Percentiles rank a stretch among this genome's conserved stretches.
Evolutionary conservation across 2,797 vertebrate genomes (phyloP).

Genomic region (Vultur gryphus): DNA sequence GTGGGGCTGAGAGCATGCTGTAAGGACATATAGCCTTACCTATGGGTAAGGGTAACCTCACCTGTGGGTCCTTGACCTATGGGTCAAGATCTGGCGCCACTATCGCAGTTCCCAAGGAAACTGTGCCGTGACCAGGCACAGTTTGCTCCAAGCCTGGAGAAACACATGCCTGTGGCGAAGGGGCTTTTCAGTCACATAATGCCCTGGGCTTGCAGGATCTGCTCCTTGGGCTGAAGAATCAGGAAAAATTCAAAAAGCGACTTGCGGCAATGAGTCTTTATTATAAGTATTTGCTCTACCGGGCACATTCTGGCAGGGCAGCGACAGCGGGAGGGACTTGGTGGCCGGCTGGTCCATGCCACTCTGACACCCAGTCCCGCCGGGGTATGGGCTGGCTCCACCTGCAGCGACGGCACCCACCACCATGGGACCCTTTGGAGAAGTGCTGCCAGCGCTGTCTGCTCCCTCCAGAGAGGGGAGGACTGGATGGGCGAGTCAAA

Average conservation of each 20-base stretch:
- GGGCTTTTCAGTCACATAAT: accelerated
- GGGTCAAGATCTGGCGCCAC: not conserved
- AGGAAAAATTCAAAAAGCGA: not conserved
- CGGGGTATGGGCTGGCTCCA: accelerated
- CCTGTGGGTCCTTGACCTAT: not conserved
- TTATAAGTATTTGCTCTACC: not conserved
- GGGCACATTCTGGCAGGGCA: not conserved
- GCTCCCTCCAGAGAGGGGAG: not conserved
- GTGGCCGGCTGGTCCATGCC: not conserved
- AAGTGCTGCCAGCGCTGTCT: accelerated
- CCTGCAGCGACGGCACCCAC: accelerated
- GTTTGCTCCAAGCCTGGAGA: not conserved
- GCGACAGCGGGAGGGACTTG: not conserved
- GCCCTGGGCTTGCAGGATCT: not conserved
- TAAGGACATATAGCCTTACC: not conserved
- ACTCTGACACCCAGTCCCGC: not conserved
- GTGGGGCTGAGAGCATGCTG: accelerated
- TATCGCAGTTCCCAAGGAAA: accelerated
- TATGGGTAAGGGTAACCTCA: not conserved
- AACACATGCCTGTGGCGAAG: accelerated
- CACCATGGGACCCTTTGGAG: not conserved
- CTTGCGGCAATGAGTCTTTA: not conserved
- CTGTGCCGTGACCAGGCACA: not conserved
- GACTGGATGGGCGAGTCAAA: accelerated
- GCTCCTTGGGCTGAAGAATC: not conserved